Base-by-base conservation (phyloP, 37 sponge, comb jelly and placozoan species). In the Axinella damicornis region DNA sequence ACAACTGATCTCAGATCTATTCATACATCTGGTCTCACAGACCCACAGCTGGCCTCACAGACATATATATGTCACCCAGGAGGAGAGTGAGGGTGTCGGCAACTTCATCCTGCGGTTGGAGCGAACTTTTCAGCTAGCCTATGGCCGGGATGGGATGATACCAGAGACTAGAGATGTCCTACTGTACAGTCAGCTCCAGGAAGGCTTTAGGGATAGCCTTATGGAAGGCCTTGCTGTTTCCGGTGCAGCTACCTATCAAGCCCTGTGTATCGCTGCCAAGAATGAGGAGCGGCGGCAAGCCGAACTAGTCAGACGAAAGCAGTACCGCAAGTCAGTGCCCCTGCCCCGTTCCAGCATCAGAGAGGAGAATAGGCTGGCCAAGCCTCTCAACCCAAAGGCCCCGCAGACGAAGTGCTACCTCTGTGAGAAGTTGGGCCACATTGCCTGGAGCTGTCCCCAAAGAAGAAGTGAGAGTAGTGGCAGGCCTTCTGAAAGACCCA, bases 181-280 rank as follows among this genome's bases (percentile, higher is more conserved):
- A 5, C 65, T 87, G 20, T 74, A 73, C 71, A 67, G 75, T 13
- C 83, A 89, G 46, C 64, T 89, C 20, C 89, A 83, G 65, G 83
- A 89, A 53, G 89, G 77, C 1, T 37, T 87, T 5, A 71, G 57
- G 14, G 22, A 61, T 41, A 75, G 72, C n/a, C 22, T 87, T 12
- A 70, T 87, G 64, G 53, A 80, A 15, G 57, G 67, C 12, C 81
- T 76, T 13, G 81, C 88, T 0, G 81, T 87, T 25, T 89, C 89
- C 1, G 89, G 89, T 19, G 79, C 83, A 22, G 40, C 6, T 21
- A 57, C 41, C 20, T 82, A 89, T 76, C 5, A 30, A 13, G 78
- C 74, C 63, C 72, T 89, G 55, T 76, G 83, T 55, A 30, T 62
- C 12, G 83, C 89, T 46, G 83, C 89, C 21, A 82, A 66, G 39